A percentile compares a stretch with the other conserved stretches of the same genome.
Evolutionary conservation across 2,113 vertebrate genomes (phyloP).

Genomic region (Microtus ochrogaster): DNA sequence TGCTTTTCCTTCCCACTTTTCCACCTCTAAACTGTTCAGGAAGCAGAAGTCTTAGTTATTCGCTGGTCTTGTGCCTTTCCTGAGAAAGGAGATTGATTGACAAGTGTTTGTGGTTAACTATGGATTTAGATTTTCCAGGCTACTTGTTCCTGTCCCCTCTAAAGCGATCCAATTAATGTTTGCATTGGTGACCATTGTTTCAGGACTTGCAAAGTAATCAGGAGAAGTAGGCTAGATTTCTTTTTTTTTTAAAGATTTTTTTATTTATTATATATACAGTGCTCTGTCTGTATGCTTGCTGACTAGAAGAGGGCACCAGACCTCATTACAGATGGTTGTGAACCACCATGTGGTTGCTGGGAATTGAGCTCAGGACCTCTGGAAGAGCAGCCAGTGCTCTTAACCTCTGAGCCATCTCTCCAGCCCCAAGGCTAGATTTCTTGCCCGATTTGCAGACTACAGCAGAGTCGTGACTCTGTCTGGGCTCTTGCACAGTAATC

Average conservation of each 20-base stretch:
- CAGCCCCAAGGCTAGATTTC: not conserved
- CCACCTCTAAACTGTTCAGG: not conserved
- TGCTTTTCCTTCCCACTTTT: not conserved
- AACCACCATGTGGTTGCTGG: no score
- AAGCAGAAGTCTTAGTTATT: not conserved
- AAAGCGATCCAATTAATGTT: not conserved
- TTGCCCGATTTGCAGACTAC: not conserved
- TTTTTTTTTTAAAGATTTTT: not conserved
- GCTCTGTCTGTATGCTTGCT: no score
- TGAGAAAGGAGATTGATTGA: not conserved
- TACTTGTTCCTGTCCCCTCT: not conserved
- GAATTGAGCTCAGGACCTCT: no score
- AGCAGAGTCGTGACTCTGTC: not conserved
- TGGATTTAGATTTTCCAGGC: constrained; percentile 16
- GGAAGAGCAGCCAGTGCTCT: no score
- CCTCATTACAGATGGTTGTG: no score
- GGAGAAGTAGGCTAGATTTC: not conserved
- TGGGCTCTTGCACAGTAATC: not conserved
- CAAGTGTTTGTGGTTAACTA: constrained; percentile 17
- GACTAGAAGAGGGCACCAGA: no score
- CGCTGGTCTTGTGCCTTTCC: constrained; percentile 4
- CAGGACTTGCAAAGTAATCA: not conserved
- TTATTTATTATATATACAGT: no score
- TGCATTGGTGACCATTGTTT: not conserved
- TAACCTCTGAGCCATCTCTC: no score